Conservation (phyloP, 2,888 invertebrate genomes). For the Chymomyza amoena region DNA sequence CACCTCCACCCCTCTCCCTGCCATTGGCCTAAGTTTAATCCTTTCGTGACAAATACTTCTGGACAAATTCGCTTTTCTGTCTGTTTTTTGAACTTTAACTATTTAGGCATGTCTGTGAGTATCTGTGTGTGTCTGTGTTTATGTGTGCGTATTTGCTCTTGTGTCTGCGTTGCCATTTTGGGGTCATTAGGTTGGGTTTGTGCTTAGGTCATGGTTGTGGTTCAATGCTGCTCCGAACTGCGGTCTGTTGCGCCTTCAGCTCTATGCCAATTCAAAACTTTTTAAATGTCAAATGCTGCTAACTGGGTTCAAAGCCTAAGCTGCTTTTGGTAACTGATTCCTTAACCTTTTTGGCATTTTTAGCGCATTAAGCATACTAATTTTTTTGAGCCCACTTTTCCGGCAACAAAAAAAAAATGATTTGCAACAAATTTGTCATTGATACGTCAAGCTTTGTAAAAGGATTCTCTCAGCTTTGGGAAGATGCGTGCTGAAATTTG, state of each 20-base stretch:
- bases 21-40: slow-evolving; percentile 28
- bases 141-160: background rate
- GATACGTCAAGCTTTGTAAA: too few relatives aligned
- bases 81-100: slow-evolving; percentile 48
- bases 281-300: background rate
- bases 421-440: too few relatives aligned
- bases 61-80: slow-evolving; percentile 43
- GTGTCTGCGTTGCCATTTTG: slow-evolving; percentile 9
- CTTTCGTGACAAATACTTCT: slow-evolving; percentile 53
- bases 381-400: too few relatives aligned
- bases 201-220: slow-evolving; percentile 46
- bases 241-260: background rate
- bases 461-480: too few relatives aligned
- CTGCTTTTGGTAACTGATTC: slow-evolving; percentile 37
- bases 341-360: too few relatives aligned
- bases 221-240: slow-evolving; percentile 15
- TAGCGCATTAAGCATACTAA: too few relatives aligned
- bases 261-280: too few relatives aligned
- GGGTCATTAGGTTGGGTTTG: slow-evolving; percentile 45
- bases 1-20: background rate
- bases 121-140: background rate
- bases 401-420: too few relatives aligned
- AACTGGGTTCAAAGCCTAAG: background rate
- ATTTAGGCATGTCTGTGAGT: background rate
- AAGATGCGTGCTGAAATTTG: too few relatives aligned